phyloP scores from a whole-genome alignment of 92 coral and sea anemone species.

The Pocillopora meandrina region DNA sequence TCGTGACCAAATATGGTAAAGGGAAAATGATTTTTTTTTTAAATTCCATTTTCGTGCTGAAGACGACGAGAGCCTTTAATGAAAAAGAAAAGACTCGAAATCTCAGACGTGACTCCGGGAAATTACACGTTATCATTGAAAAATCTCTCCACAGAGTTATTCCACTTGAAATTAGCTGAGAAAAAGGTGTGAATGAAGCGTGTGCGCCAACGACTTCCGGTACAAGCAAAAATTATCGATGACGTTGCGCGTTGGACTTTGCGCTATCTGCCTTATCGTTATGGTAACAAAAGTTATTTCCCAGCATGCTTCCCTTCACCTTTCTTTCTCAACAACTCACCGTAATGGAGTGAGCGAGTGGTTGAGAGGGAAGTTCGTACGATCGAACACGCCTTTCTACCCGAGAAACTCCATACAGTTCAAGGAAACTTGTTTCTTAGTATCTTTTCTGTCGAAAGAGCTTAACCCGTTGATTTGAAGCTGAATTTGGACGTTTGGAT shows the following conservation, averaged over 20 bases:
- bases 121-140: not conserved
- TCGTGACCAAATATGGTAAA: conserved; percentile 22
- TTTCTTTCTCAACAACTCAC: conserved; percentile 46
- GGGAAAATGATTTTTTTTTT: not conserved
- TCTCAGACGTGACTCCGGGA: not conserved
- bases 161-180: not conserved
- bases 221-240: conserved; percentile 15
- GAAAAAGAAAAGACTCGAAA: not conserved
- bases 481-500: not conserved
- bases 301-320: conserved; percentile 51
- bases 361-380: conserved; percentile 8
- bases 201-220: conserved; percentile 4
- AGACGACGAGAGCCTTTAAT: not conserved
- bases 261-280: conserved; percentile 66
- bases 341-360: conserved; percentile 28
- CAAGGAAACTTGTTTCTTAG: not conserved
- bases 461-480: not conserved
- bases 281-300: conserved; percentile 64
- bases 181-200: not conserved
- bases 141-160: not conserved
- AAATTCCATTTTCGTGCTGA: not conserved
- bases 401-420: not conserved
- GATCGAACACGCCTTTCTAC: not conserved
- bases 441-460: not conserved
- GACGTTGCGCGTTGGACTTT: conserved; percentile 29